phyloP scores from a whole-genome alignment of 2,113 vertebrate species.

The Microcebus tavaratra region DNA sequence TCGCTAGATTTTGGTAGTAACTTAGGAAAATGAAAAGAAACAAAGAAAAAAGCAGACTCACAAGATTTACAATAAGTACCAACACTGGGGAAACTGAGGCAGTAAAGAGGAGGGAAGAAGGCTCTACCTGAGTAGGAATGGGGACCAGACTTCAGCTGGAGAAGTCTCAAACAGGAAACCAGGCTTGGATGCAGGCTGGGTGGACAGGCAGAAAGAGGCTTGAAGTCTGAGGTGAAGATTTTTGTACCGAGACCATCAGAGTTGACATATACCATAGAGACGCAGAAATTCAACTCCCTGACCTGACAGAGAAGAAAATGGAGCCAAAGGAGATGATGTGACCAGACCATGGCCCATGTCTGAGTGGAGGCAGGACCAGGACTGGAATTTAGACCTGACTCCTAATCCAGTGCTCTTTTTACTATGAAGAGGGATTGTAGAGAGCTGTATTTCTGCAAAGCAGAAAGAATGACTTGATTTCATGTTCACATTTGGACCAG shows the following conservation, averaged over 20 bases:
- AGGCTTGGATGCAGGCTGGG: background rate
- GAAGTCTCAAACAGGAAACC: background rate
- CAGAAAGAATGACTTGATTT: background rate
- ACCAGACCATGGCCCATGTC: background rate
- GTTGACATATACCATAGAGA: background rate
- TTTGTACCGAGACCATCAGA: background rate
- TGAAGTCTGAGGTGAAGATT: background rate
- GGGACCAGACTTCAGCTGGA: background rate
- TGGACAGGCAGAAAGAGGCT: background rate
- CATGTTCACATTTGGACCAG: background rate
- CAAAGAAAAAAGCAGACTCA: background rate
- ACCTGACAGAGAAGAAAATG: background rate
- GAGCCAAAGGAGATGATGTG: background rate
- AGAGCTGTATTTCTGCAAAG: background rate
- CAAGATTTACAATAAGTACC: background rate
- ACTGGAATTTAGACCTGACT: background rate
- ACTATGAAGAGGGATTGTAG: background rate
- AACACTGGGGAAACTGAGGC: background rate
- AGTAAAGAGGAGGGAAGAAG: background rate
- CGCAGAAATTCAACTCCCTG: background rate
- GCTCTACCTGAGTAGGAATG: background rate
- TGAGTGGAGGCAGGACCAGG: background rate
- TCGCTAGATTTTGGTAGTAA: background rate
- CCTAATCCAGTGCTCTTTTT: background rate
- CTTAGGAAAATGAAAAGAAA: slow-evolving; percentile 8